Evolutionary conservation across 1,140 invertebrate species (phyloP).

Genomic region (Cydia amplana): DNA sequence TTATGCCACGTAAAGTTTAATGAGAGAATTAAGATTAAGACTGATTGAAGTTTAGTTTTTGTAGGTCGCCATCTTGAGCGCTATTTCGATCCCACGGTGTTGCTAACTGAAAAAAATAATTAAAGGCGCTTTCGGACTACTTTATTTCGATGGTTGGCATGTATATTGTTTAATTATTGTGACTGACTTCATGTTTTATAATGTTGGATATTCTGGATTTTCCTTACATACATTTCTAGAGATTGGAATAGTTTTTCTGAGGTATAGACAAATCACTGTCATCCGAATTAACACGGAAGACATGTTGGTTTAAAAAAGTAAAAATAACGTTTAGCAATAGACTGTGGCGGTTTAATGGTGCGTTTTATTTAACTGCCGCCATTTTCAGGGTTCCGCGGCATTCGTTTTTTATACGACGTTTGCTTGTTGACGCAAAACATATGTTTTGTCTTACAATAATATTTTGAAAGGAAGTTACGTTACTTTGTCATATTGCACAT

Average conservation of each 20-base stretch:
- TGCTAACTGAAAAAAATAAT: conserved; percentile 24
- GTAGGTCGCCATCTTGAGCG: conserved; percentile 12
- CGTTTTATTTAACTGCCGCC: conserved; percentile 24
- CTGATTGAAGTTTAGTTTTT: conserved; percentile 28
- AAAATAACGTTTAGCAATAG: conserved; percentile 30
- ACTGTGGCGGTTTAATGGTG: conserved; percentile 27
- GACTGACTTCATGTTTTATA: background rate
- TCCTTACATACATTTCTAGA: background rate
- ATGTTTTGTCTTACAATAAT: background rate
- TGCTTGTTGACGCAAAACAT: conserved; percentile 16
- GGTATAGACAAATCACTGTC: conserved; percentile 17
- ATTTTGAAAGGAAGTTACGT: background rate
- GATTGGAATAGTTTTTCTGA: background rate
- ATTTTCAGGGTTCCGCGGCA: conserved; percentile 20
- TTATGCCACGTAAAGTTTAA: conserved; percentile 28
- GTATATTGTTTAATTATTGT: conserved; percentile 18
- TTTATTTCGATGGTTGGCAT: background rate
- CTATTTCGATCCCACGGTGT: conserved; percentile 23
- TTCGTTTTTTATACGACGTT: conserved; percentile 1
- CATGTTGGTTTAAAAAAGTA: conserved; percentile 25
- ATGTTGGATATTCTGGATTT: background rate
- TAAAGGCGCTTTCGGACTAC: conserved; percentile 4
- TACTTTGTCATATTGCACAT: no score
- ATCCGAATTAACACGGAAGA: conserved; percentile 6
- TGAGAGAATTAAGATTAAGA: conserved; percentile 24